phyloP scores from a whole-genome alignment of 2,797 vertebrate species.

The Meda fulgida region DNA sequence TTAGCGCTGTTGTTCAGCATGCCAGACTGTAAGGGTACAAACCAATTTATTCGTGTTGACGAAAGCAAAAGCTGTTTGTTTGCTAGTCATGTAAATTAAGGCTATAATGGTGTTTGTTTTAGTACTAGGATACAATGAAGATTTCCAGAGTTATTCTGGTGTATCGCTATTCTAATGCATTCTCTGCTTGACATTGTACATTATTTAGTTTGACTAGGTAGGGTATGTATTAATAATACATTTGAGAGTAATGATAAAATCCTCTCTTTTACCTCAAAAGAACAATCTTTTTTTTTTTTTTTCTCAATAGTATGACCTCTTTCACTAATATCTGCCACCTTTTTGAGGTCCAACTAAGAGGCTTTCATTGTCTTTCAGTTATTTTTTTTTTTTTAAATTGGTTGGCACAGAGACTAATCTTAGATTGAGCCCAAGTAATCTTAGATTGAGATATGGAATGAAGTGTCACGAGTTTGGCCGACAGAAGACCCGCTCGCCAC shows the following conservation, averaged over 20 bases:
- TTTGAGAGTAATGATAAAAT: background rate
- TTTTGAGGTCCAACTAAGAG: constrained; percentile 44
- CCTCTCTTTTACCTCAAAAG: background rate
- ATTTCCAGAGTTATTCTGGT: constrained; percentile 13
- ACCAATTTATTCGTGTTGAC: constrained; percentile 46
- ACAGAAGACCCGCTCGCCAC: constrained; percentile 36
- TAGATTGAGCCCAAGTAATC: constrained; percentile 43
- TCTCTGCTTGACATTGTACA: background rate
- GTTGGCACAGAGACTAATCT: constrained; percentile 37
- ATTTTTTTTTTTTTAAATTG: constrained; percentile 42
- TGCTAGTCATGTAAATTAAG: constrained; percentile 51
- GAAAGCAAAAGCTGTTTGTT: constrained; percentile 54
- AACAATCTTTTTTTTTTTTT: too few relatives aligned
- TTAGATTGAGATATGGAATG: constrained; percentile 51
- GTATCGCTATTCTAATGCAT: background rate
- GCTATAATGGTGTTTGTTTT: constrained; percentile 48
- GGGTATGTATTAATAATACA: background rate
- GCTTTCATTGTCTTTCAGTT: constrained; percentile 54
- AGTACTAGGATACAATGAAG: constrained; percentile 37
- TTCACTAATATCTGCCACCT: constrained; percentile 47
- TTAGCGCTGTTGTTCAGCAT: too few relatives aligned
- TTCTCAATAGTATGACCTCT: background rate
- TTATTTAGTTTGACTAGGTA: background rate
- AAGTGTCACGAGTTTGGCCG: constrained; percentile 35
- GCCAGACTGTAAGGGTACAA: background rate